Base-by-base conservation (phyloP, 1,140 invertebrate species). In the Melanaphis sacchari region DNA sequence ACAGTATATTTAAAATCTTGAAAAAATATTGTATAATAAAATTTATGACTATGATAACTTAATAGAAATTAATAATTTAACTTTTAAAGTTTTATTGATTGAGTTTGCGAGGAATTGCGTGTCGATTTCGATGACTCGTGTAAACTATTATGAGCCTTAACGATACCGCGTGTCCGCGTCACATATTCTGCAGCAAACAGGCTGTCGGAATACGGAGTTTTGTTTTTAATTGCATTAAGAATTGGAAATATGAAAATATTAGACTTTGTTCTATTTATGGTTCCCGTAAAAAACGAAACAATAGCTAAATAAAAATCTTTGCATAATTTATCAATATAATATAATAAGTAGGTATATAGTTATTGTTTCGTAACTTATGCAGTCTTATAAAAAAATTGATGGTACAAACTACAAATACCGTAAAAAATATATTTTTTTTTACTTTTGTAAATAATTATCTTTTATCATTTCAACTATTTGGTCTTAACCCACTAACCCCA, bases 401-500 rank as follows among this genome's bases (percentile, higher is more conserved):
- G 59, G 4, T 76, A 18, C 59, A n/a, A 76, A 76, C 52, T 52
- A 52, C 52, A 52, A 15, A 9, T 59, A 31, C 1, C n/a, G 31
- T 76, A 76, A n/a, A 26, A 41, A 41, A 22, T 84, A 49, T 49
- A 49, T 38, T 24, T 7, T 40, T 82, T 81, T 82, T 82, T 82
- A 21, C 8, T 82, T 82, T 82, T 40, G 21, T 40, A 24, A 82
- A 38, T 82, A 36, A 26, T 84, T 40, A 84, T 84, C 82, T 84
- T 84, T 84, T 84, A 84, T 84, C 82, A 24, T 84, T 84, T 41
- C 24, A 40, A 41, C 22, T 38, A 31, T 84, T 84, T 26, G 82
- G 82, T 84, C 36, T 84, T 84, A 84, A 84, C 82, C 82, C 82
- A 84, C 82, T 84, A 84, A 84, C 82, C 82, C 82, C 24, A 84